Evolutionary conservation across 2,888 invertebrate species (phyloP), one percentile per base, ranked within the genome.

Genomic region (Pristionchus mayeri): DNA sequence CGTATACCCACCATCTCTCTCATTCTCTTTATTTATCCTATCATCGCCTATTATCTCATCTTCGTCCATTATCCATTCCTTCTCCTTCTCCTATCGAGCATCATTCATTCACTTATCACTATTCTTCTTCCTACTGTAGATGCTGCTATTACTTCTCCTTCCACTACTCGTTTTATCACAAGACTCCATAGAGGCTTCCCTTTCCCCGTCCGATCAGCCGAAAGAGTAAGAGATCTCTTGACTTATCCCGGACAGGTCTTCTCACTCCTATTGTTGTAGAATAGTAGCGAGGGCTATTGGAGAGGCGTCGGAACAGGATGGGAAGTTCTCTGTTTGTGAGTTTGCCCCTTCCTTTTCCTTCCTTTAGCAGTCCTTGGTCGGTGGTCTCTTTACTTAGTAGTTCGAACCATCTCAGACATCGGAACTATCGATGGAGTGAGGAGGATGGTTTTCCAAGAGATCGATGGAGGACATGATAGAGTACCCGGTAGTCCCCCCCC

Each of bases 341-440:
- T 82, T 50, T 13, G 6, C 27, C 18, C 37, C 54, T 30, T 52
- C 24, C 52, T 50, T 24, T 24, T 9, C 27, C 71, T 71, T 71
- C 27, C 76, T 34, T 37, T 24, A 16, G n/a, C 11, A 37, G 40
- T 75, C 76, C 16, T 18, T 44, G 24, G 24, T 34, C 50, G 27
- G 27, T 75, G 27, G 21, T 75, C 75, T 24, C 27, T n/a, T n/a
- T n/a, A n/a, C n/a, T n/a, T n/a, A n/a, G n/a, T 37, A 24, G 60
- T 4, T 11, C 21, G 57, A 24, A 57, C 24, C 4, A 63, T 75
- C 86, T 16, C 75, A 90, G 90, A 90, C 76, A 87, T 89, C 24
- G 90, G 90, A 71, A 90, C 90, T 21, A 89, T 90, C 40, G 89
- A 90, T 82, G 89, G 89, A 81, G 88, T 90, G 16, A 84, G 90